Base-by-base conservation (phyloP, 2,113 vertebrate species). In the Notothenia coriiceps region DNA sequence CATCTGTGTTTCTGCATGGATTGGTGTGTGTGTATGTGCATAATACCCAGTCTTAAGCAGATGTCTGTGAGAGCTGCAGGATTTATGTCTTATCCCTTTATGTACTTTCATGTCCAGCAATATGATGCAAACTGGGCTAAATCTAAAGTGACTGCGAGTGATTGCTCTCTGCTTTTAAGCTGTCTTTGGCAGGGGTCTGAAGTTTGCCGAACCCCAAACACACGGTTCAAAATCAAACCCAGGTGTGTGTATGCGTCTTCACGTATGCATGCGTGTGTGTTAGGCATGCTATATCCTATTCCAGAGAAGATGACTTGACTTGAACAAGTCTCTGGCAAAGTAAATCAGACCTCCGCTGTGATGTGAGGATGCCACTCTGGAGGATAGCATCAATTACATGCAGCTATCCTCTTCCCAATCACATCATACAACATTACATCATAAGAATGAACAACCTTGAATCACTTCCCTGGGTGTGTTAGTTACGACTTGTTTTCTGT, bases 161-260 rank as follows among this genome's bases (percentile, higher is more conserved):
- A 78, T 73, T 65, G 61, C 20, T 64, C 69, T 52, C 43, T 12
- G 14, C 61, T 56, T 72, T 54, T n/a, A 54, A 85, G 65, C 22
- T 6, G n/a, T 54, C 55, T 82, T 62, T 29, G n/a, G 22, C n/a
- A 80, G 54, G 33, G 62, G 66, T 59, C 70, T 67, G 22, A 46
- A 66, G 60, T 73, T 60, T 62, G 15, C 50, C 14, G 20, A 75
- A 78, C 50, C 35, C 35, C 35, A 40, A 40, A 74, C 76, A 80
- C 56, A 71, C 66, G 62, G 54, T 69, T 60, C 60, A 86, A 74
- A 93, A 94, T 94, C 60, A 88, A 89, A 84, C 51, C 92, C 91
- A 95, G 88, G 86, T 92, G 92, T 81, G 52, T 74, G 29, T 52
- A 15, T 63, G 11, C 25, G 15, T 11, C 12, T 50, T n/a, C 14